Evolutionary conservation across 2,797 vertebrate genomes (phyloP).

Genomic region (Tolypeutes matacus): DNA sequence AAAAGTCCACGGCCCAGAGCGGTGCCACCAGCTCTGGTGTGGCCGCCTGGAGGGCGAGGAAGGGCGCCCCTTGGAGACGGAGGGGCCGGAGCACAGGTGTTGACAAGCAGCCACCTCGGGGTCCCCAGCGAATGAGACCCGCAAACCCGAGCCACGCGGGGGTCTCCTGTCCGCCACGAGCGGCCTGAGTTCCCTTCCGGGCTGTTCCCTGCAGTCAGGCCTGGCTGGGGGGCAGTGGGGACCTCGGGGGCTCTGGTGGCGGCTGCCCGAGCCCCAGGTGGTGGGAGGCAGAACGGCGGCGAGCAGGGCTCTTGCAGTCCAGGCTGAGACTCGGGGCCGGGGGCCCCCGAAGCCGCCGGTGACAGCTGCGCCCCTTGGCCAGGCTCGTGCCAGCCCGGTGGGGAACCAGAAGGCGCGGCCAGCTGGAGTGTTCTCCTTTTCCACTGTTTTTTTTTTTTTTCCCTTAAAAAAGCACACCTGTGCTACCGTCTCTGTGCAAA

Average conservation of each 20-base stretch:
- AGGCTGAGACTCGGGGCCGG: not conserved
- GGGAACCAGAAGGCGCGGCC: slow-evolving; percentile 74
- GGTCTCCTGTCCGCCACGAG: too few species aligned
- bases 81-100: not conserved
- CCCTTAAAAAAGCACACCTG: slow-evolving; percentile 82
- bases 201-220: too few species aligned
- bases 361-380: not conserved
- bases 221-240: too few species aligned
- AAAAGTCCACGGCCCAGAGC: not conserved
- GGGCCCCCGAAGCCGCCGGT: not conserved
- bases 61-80: not conserved
- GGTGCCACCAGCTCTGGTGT: not conserved
- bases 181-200: too few species aligned
- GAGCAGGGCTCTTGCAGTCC: too few species aligned
- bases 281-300: too few species aligned
- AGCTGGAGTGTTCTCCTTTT: not conserved
- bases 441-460: slow-evolving; percentile 68
- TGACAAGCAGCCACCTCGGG: not conserved
- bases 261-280: too few species aligned
- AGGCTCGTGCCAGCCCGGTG: not conserved
- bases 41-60: not conserved
- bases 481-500: slow-evolving; percentile 86
- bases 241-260: too few species aligned
- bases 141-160: not conserved
- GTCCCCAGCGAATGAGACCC: too few species aligned